Base-by-base conservation (phyloP, 2,113 vertebrate species). In the Festucalex cinctus region DNA sequence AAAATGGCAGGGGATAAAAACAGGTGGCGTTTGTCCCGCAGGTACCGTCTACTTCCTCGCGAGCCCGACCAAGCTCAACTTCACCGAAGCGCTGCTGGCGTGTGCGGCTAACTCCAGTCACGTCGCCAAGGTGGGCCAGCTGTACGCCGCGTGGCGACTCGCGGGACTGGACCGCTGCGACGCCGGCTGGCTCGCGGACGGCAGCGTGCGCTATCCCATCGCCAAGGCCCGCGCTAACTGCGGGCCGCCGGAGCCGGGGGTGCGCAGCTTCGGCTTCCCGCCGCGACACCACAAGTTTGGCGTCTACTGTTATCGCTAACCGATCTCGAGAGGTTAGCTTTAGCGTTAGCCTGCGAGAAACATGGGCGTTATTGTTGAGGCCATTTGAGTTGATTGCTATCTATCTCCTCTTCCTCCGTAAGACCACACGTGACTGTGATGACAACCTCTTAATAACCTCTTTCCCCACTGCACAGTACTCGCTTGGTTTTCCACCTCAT, bases 161-260 rank as follows among this genome's bases (percentile, higher is more conserved):
- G 69, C 24, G 13, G 92, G 90, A 37, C 72, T 98, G 80, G 95
- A 98, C 75, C 93, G 85, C 69, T 98, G 97, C 0, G 87, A 90
- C 0, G 94, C 94, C 0, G 96, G 97, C 66, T 98, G 96, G 97
- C 74, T 98, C 88, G 94, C 94, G 0, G 97, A 97, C 0, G 94
- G 93, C 63, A 97, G 97, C 0, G 85, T 93, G 49, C 94, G 95
- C 74, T 98, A 98, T 84, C 93, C 97, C 1, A 93, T 98, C 7
- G 36, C 62, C 36, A 92, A 82, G 0, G 85, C 93, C 1, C 91
- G 94, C 0, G 69, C 83, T 68, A 93, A 94, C 84, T 97, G 96
- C 0, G 95, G 95, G 44, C 83, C 92, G 0, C 36, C 56, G 0
- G 92, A 94, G 84, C 92, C 95, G 0, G 97, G 96, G 0, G 90